phyloP scores from a whole-genome alignment of 2,888 invertebrate genomes.

The Carpatolechia fugitivella region DNA sequence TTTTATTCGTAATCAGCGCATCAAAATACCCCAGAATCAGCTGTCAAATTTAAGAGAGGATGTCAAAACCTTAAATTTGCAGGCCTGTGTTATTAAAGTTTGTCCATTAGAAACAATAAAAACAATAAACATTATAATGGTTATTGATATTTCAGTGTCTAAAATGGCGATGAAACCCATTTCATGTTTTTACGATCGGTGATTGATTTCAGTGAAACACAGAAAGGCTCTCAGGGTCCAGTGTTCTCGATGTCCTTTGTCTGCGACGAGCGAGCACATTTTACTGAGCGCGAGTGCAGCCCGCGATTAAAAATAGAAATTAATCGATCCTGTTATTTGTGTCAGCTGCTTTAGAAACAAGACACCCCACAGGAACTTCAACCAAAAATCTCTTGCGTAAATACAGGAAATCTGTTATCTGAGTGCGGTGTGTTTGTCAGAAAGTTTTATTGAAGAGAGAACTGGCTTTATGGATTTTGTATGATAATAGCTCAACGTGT shows the following conservation, averaged over 20 bases:
- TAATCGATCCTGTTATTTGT: conserved; percentile 75
- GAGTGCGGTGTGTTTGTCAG: background rate
- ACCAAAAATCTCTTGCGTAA: conserved; percentile 19
- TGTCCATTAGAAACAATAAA: background rate
- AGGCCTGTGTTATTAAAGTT: conserved; percentile 1
- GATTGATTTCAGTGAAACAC: conserved; percentile 33
- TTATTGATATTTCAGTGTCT: background rate
- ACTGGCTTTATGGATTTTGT: background rate
- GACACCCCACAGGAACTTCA: background rate
- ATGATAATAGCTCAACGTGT: background rate
- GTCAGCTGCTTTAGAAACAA: conserved; percentile 47
- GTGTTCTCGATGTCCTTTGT: conserved; percentile 46
- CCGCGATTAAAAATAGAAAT: conserved; percentile 72
- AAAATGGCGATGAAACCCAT: background rate
- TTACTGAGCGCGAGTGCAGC: conserved; percentile 44
- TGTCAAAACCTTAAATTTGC: too few species aligned
- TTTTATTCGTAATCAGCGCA: too few species aligned
- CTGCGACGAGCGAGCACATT: conserved; percentile 40
- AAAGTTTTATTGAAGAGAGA: background rate
- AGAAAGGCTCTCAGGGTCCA: conserved; percentile 45
- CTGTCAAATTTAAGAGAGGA: too few species aligned
- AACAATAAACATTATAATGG: background rate
- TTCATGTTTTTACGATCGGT: conserved; percentile 24
- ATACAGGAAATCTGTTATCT: conserved; percentile 21
- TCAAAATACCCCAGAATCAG: too few species aligned